Evolutionary conservation across 30 jellyfish, hydroid and myxozoan species (phyloP), one percentile per base, ranked within the genome.

Genomic region (Aurelia aurita complex sp. Pacific): DNA sequence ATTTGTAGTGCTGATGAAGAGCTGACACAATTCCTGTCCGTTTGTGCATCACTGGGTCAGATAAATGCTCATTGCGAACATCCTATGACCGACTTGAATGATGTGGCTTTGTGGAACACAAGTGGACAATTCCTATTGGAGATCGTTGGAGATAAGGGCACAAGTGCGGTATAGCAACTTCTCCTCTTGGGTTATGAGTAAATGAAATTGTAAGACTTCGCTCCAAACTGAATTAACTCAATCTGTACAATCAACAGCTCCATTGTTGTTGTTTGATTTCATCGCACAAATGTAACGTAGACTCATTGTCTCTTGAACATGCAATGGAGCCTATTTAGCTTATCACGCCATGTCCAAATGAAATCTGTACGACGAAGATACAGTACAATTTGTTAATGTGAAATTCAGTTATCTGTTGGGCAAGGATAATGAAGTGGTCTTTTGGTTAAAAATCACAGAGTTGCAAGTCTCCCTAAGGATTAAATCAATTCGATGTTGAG

Each of bases 41-140:
- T 40, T 81, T 66, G 85, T 77, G 90, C 64, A 70, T 50, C 85
- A 72, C 73, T 72, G 68, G 91, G 91, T 82, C 91, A 82, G 69
- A 17, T 57, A 35, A 82, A 64, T 82, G 63, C 69, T 52, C 38
- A 38, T 67, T 53, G 64, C 73, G 59, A 68, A 32, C 84, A 52
- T 19, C 67, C 16, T 74, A 70, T 60, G 85, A 71, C 64, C 85
- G 64, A 55, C 32, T 38, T 46, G 77, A 82, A 70, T 35, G 82
- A 36, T 82, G 91, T 73, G 91, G 91, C 91, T 82, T 82, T 82
- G 91, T 70, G 91, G 85, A 82, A 12, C 68, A 5, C 67, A 35
- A 68, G 33, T 46, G 61, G 66, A 82, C 91, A 82, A 71, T 82
- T 43, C 79, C 42, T 46, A 46, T 46, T 46, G 57, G 57, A 46